Base-by-base conservation (phyloP, 2,113 vertebrate genomes). In the Takifugu flavidus region DNA sequence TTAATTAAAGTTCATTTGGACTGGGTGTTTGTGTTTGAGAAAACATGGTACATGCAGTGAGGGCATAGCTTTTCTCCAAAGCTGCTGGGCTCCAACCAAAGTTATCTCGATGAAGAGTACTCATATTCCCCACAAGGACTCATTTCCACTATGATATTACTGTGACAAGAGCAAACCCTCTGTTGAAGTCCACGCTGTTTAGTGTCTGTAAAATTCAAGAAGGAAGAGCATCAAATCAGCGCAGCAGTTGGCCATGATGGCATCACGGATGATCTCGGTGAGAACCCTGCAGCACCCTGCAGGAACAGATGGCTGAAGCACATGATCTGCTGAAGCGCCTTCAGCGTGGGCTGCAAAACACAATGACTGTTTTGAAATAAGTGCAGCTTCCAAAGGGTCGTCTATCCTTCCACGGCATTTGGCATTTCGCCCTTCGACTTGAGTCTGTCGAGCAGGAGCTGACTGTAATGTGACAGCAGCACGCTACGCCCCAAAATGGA, bases 221-320 rank as follows among this genome's bases (percentile, higher is more conserved):
- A 34, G 45, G 71, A 56, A 51, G 68, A 44, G 53, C 47, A 64
- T 52, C 34, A 46, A 44, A 79, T n/a, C 46, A 7, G 31, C 5
- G 8, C 52, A 70, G 70, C 80, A 75, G 59, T 75, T 15, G 47
- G 75, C 13, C 60, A 52, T 39, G 59, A 75, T 28, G 34, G 11
- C 20, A 63, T 68, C 58, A 29, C 58, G 49, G 53, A 73, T 74
- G 70, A 82, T 72, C 66, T 70, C 68, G 64, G 59, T 0, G 5
- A 49, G 34, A 75, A 75, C 56, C 68, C 56, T 46, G 49, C 63
- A 31, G 63, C 42, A 42, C 67, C 47, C 52, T 15, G 60, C 28
- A 44, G 63, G 44, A 77, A 69, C 79, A 84, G 78, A 82, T 81
- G 83, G 75, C 58, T 53, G 49, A 62, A 76, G 50, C 72, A 82